Base-by-base conservation (phyloP, 2,888 invertebrate genomes). In the Parascotia fuliginaria region DNA sequence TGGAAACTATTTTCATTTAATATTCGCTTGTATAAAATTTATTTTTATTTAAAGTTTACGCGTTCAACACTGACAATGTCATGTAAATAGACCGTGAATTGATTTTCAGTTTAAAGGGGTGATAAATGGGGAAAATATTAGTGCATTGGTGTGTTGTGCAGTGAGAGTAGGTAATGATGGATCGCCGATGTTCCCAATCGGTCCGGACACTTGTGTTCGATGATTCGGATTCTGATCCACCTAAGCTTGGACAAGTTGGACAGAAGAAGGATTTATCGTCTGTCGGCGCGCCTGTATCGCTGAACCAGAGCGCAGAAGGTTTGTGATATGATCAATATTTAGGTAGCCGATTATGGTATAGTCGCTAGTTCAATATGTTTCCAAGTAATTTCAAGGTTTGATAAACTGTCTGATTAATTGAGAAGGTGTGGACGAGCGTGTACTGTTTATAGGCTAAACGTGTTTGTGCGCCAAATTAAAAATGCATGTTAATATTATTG, bases 201-300 rank as follows among this genome's bases (percentile, higher is more conserved):
- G 96, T 96, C 44, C 93, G 96, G 82, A 95, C 96, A 66, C 93
- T 96, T 71, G 93, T 95, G 70, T 96, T 96, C 80, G 96, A 96
- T 83, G 96, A 96, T 86, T 93, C 94, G 42, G 94, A 95, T 77
- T 89, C 93, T 49, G 94, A 94, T 70, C 79, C 74, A 61, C 84
- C 88, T 63, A 90, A 89, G 78, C 68, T 73, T 66, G 85, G 77
- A 38, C 85, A 79, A 82, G 91, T 73, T 66, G 85, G 77, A 38
- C 85, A 79, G 82, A 91, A 88, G 65, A 90, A 89, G 71, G 87
- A 87, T 56, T 70, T 89, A 57, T 65, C 76, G 40, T 76, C 85
- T 45, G 75, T 86, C 45, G 86, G 74, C 56, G 85, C 79, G 29
- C 89, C 87, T 27, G 75, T 86, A 52, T 87, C 89, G 51, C 65